phyloP scores from a whole-genome alignment of 2,888 invertebrate species.

The Trachelus iudaicus region DNA sequence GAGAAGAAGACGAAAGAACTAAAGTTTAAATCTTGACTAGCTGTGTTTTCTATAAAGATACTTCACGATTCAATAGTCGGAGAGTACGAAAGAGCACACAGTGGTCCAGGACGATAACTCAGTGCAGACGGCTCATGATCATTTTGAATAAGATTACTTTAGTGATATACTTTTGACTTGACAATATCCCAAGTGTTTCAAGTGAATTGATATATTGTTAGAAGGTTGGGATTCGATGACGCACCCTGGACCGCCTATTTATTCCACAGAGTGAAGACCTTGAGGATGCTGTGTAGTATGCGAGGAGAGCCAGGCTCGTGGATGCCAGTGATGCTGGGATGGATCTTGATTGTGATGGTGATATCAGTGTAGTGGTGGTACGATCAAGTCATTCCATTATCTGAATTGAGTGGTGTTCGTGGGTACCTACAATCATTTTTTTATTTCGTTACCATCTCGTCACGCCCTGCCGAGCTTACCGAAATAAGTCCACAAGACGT shows the following conservation, averaged over 20 bases:
- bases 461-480: slow-evolving; percentile 41
- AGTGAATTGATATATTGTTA: background rate
- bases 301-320: background rate
- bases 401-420: slow-evolving; percentile 60
- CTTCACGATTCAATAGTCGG: background rate
- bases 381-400: slow-evolving; percentile 64
- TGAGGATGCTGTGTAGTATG: slow-evolving; percentile 1
- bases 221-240: background rate
- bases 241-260: background rate
- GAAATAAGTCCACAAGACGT: slow-evolving; percentile 26
- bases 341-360: background rate
- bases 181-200: background rate
- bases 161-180: background rate
- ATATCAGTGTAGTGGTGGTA: slow-evolving; percentile 16
- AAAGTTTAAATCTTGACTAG: background rate
- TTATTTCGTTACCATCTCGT: slow-evolving; percentile 16
- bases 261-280: background rate
- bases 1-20: background rate
- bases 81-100: background rate
- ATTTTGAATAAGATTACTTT: background rate
- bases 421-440: slow-evolving; percentile 50
- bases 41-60: background rate
- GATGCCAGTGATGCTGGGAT: background rate
- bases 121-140: background rate
- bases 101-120: background rate